phyloP scores from a whole-genome alignment of 2,888 invertebrate genomes.

The Nephrocerus scutellatus region DNA sequence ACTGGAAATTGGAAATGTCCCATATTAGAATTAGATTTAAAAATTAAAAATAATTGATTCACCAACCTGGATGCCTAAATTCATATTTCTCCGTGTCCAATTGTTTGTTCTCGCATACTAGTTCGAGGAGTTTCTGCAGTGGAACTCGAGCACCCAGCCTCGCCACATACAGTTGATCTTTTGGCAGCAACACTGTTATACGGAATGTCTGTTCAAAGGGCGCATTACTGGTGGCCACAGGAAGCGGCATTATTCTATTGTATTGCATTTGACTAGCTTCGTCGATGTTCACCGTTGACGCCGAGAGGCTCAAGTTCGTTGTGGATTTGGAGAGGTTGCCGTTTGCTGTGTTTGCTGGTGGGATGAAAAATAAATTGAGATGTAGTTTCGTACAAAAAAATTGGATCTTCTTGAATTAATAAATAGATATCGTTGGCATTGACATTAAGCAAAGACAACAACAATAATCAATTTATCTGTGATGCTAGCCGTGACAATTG shows the following conservation, averaged over 20 bases:
- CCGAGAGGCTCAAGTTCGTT: conserved; percentile 35
- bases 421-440: too few species aligned
- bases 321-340: conserved; percentile 42
- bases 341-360: conserved; percentile 32
- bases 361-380: too few species aligned
- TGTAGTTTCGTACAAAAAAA: too few species aligned
- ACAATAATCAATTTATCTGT: too few species aligned
- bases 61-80: conserved; percentile 66
- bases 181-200: conserved; percentile 63
- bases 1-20: conserved; percentile 26
- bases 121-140: conserved; percentile 61
- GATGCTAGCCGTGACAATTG: too few species aligned
- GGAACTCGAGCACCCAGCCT: conserved; percentile 64
- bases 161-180: conserved; percentile 71
- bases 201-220: conserved; percentile 48
- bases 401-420: too few species aligned
- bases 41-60: background rate
- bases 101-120: conserved; percentile 70
- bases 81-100: conserved; percentile 67
- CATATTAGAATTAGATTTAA: background rate
- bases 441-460: too few species aligned
- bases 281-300: conserved; percentile 38
- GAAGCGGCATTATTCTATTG: conserved; percentile 45
- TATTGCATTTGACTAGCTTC: conserved; percentile 48
- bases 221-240: conserved; percentile 44